Conservation (phyloP, 2,113 vertebrate species). For the Clupea harengus region DNA sequence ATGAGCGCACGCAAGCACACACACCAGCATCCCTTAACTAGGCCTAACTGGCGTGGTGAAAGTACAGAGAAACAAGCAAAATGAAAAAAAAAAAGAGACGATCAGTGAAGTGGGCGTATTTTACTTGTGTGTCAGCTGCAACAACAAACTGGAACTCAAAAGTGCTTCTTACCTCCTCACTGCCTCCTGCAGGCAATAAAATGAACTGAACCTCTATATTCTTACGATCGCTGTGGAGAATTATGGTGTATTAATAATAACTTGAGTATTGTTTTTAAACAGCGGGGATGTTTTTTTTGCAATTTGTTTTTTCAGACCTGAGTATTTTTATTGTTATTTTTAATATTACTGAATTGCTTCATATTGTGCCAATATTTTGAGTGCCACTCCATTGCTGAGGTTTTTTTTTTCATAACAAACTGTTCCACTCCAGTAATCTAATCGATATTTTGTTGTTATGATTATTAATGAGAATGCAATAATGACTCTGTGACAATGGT, state of each 20-base stretch:
- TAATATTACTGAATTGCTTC: conserved; percentile 28
- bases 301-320: conserved; percentile 34
- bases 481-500: conserved; percentile 27
- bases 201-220: conserved; percentile 49
- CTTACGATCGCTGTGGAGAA: conserved; percentile 33
- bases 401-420: conserved; percentile 15
- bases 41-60: background rate
- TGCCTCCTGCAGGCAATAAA: conserved; percentile 48
- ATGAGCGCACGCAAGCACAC: background rate
- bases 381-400: conserved; percentile 39
- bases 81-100: background rate
- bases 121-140: conserved; percentile 32
- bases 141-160: conserved; percentile 31
- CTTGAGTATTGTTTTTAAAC: conserved; percentile 14
- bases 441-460: background rate
- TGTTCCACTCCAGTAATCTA: background rate
- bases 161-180: conserved; percentile 40
- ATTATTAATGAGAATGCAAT: conserved; percentile 42
- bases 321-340: conserved; percentile 37
- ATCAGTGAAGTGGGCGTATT: background rate
- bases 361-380: conserved; percentile 40
- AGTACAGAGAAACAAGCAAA: conserved; percentile 5
- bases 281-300: conserved; percentile 48
- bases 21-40: conserved; percentile 2
- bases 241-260: conserved; percentile 43